Evolutionary conservation across 2,888 invertebrate species (phyloP), one percentile per base, ranked within the genome.

Genomic region (Platyscelio sp.): DNA sequence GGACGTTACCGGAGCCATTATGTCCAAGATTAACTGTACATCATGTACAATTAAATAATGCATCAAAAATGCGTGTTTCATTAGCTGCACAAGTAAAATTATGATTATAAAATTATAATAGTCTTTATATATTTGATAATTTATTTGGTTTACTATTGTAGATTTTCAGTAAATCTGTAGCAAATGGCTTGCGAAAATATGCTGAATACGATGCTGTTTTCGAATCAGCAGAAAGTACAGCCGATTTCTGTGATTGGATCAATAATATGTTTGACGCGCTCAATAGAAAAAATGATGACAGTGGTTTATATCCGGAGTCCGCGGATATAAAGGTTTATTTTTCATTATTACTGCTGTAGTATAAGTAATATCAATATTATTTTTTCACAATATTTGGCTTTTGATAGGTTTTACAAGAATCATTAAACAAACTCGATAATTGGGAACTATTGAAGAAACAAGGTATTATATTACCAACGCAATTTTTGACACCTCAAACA

Each of bases 221-320:
- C 2, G 3, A 65, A 29, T 61, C 72, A 4, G 76, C 51, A 18
- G 81, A 87, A 75, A 65, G 51, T 9, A 86, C 86, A n/a, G 81
- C 85, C 0, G 15, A 51, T 18, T 88, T 86, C 38, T 87, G 87
- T 27, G 72, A 84, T 27, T 86, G 86, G 82, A 80, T 86, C 4
- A 87, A 88, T 46, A 43, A 74, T 11, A 83, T 88, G 79, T 88
- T 88, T 70, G 88, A 87, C 63, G 84, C 85, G 2, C 46, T 86
- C 7, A 87, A 88, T 65, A 58, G 71, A 20, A 86, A 29, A 38
- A 24, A 75, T n/a, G 49, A 27, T 13, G 24, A 18, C 2, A 20
- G 27, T 46, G 51, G 68, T 11, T 18, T 71, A 43, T 40, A n/a
- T 15, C 40, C 46, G 56, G 58, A 46, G 6, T 46, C 11, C 18